A percentile compares a stretch with the other conserved stretches of the same genome.
Evolutionary conservation across 1,140 invertebrate species (phyloP).

Genomic region (Ridgeia piscesae): DNA sequence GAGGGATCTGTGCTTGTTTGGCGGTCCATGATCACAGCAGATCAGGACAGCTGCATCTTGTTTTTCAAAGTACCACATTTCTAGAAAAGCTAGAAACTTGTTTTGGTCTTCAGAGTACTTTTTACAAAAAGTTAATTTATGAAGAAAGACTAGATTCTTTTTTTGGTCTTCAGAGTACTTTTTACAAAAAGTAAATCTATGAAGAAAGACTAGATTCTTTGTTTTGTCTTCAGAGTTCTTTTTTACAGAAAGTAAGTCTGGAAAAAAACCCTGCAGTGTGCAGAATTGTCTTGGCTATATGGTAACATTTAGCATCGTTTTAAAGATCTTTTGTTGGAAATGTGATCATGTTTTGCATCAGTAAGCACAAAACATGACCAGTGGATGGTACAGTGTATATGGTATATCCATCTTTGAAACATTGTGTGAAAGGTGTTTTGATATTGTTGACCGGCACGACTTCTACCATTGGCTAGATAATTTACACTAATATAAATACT

Average conservation of each 20-base stretch:
- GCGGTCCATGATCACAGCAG: not conserved
- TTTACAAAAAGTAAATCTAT: too few species aligned
- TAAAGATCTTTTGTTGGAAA: not conserved
- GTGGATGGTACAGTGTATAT: too few species aligned
- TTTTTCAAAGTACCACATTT: not conserved
- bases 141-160: too few species aligned
- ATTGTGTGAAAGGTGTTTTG: not conserved
- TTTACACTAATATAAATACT: not conserved
- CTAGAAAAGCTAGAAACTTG: too few species aligned
- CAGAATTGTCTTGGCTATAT: not conserved
- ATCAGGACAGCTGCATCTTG: not conserved
- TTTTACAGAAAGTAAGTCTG: not conserved
- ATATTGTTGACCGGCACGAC: not conserved
- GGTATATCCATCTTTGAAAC: too few species aligned
- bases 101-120: too few species aligned
- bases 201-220: not conserved
- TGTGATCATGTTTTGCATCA: not conserved
- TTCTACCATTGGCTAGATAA: not conserved
- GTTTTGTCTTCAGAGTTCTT: not conserved
- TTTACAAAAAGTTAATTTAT: too few species aligned
- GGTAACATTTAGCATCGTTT: not conserved
- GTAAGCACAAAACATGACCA: not conserved
- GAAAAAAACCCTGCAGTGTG: not conserved
- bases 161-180: too few species aligned
- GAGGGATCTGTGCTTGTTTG: not conserved